A percentile compares a stretch with the other conserved stretches of the same genome.
Evolutionary conservation across 2,113 vertebrate species (phyloP).

Genomic region (Hemicordylus capensis): DNA sequence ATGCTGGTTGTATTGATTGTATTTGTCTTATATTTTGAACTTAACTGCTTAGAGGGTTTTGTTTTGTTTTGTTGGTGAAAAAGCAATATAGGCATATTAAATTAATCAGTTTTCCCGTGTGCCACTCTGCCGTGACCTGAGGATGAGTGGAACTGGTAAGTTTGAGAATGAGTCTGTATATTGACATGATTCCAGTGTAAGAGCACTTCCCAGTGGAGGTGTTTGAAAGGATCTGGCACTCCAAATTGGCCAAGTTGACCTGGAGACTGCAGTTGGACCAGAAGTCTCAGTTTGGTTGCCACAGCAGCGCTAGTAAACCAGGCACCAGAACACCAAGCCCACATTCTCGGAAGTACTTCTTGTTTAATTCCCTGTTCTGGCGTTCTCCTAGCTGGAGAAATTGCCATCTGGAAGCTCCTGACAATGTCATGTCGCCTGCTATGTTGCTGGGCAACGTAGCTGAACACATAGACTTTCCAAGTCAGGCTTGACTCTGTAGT

Average conservation of each 20-base stretch:
- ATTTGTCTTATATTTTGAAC: not conserved
- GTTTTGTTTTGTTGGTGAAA: conserved; percentile 13
- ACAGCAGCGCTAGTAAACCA: not conserved
- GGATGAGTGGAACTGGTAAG: conserved; percentile 25
- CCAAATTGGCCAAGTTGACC: conserved; percentile 10
- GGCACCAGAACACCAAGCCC: not conserved
- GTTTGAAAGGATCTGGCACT: not conserved
- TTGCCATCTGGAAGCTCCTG: not conserved
- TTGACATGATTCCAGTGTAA: not conserved
- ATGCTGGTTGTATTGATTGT: not conserved
- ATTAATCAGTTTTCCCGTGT: not conserved
- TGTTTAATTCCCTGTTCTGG: conserved; percentile 24
- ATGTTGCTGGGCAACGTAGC: conserved; percentile 7
- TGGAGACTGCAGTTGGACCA: not conserved
- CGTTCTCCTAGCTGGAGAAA: not conserved
- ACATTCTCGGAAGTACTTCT: not conserved
- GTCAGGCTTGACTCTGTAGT: not conserved
- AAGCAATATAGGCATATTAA: not conserved
- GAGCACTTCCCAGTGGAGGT: not conserved
- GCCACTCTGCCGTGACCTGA: conserved; percentile 10
- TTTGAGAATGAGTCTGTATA: conserved; percentile 9
- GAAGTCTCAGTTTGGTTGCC: too few species aligned
- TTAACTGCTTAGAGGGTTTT: not conserved
- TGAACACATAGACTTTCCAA: conserved; percentile 25
- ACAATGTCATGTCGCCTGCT: conserved; percentile 2